Evolutionary conservation across 2,888 invertebrate genomes (phyloP), one percentile per base, ranked within the genome.

Genomic region (Euclidia mi): DNA sequence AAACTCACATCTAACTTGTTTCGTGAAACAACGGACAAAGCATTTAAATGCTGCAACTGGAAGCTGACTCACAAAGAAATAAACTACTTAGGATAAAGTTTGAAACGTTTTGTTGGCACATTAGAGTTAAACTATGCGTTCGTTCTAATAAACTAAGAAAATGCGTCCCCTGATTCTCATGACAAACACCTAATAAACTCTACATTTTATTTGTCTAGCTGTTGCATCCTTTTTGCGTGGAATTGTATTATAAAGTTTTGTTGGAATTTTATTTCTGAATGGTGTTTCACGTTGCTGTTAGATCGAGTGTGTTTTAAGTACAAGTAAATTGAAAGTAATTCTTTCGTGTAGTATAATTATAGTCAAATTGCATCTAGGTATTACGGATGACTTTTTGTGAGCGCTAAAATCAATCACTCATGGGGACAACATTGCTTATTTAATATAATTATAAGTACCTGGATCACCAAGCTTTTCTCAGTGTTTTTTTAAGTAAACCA

Each of bases 121-220:
- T 49, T 46, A 43, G 52, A 15, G 38, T 14, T 52, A 52, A 60
- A 56, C 55, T 71, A 52, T 65, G 69, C 55, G 46, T 68, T 48
- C 9, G 42, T 67, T 66, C 45, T 60, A 44, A 61, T 67, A 67
- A 67, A 70, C 14, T 34, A 2, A 46, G 51, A 38, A 25, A 44
- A 37, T 9, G 17, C 28, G 31, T 57, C 45, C 25, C 20, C 35
- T 49, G 48, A 70, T 53, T 59, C 42, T 11, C 34, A 34, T 44
- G 32, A 40, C 43, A 42, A 25, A 40, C 45, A 50, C 32, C 38
- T 53, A 50, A 60, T 67, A 64, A 64, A 67, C 17, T 56, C 41
- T 2, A 52, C 32, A 48, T 50, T 56, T 56, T 51, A 57, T 49
- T 53, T 29, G 11, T 9, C 14, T 34, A 37, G 52, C 42, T 28